Evolutionary conservation across 2,113 vertebrate species (phyloP).

Genomic region (Diadophis punctatus): DNA sequence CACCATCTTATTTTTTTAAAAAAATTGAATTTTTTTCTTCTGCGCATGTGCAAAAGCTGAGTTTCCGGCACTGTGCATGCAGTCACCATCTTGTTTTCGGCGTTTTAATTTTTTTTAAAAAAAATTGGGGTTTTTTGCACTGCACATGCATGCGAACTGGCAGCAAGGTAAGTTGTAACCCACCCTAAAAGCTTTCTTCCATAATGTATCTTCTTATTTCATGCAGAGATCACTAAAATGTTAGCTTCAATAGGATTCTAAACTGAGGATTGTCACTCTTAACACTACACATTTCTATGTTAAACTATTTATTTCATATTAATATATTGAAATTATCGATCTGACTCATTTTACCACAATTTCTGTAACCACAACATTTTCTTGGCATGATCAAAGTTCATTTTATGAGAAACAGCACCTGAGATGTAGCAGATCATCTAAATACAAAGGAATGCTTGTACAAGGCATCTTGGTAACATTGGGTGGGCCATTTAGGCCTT

Average conservation of each 20-base stretch:
- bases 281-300: not conserved
- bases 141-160: too few species aligned
- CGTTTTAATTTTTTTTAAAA: too few species aligned
- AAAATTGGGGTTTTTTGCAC: too few species aligned
- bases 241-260: not conserved
- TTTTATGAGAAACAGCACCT: not conserved
- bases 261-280: not conserved
- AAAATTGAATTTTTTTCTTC: too few species aligned
- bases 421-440: not conserved
- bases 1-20: too few species aligned
- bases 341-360: not conserved
- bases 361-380: not conserved
- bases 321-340: not conserved
- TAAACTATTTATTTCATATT: not conserved
- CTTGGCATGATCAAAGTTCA: slow-evolving; percentile 4
- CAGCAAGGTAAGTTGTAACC: too few species aligned
- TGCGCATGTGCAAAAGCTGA: too few species aligned
- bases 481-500: not conserved
- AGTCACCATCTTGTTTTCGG: too few species aligned
- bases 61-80: too few species aligned
- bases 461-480: not conserved
- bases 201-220: not conserved
- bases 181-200: not conserved
- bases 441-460: not conserved
- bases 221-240: not conserved